These are phyloP conservation scores for Athalia cordata DNA, from an alignment of 2,888 invertebrate species.

Conservation along the genomic window DNA sequence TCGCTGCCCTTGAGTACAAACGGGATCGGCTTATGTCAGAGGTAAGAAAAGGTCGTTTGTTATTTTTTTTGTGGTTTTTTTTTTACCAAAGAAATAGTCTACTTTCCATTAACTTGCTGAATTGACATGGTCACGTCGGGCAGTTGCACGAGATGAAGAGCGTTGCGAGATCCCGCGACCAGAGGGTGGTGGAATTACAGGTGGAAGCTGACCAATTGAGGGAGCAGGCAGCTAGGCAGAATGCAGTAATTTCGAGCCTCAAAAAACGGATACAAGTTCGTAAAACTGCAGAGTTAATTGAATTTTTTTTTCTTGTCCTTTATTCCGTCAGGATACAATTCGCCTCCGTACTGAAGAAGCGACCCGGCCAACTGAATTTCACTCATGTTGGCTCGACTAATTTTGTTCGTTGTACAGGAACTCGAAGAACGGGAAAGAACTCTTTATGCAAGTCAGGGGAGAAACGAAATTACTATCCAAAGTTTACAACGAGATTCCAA, in stretches of 20 bases:
- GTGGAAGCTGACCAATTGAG: constrained; percentile 86
- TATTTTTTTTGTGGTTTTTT: not conserved
- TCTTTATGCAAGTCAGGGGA: constrained; percentile 78
- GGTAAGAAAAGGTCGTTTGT: constrained; percentile 72
- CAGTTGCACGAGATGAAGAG: constrained; percentile 84
- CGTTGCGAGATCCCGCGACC: constrained; percentile 82
- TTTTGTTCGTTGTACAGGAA: constrained; percentile 74
- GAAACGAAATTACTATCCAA: constrained; percentile 83
- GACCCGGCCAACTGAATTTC: not conserved
- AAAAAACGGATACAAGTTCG: constrained; percentile 82
- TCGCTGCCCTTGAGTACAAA: constrained; percentile 90
- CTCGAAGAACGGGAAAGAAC: constrained; percentile 86
- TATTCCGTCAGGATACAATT: not conserved
- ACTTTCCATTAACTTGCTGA: constrained; percentile 45
- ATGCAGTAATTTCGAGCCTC: constrained; percentile 86
- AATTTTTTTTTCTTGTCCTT: constrained; percentile 12
- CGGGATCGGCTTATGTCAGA: constrained; percentile 86
- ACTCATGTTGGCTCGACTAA: not conserved
- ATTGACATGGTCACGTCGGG: constrained; percentile 11
- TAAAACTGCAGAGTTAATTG: constrained; percentile 24
- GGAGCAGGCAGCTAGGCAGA: constrained; percentile 89
- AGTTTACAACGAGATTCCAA: constrained; percentile 85
- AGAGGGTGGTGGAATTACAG: constrained; percentile 84
- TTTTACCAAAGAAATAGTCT: not conserved
- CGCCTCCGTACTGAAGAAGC: not conserved